A percentile compares a stretch with the other conserved stretches of the same genome.
These are phyloP conservation scores for Octonoba sinensis DNA, from an alignment of 2,888 invertebrate genomes.

Conservation along the genomic window DNA sequence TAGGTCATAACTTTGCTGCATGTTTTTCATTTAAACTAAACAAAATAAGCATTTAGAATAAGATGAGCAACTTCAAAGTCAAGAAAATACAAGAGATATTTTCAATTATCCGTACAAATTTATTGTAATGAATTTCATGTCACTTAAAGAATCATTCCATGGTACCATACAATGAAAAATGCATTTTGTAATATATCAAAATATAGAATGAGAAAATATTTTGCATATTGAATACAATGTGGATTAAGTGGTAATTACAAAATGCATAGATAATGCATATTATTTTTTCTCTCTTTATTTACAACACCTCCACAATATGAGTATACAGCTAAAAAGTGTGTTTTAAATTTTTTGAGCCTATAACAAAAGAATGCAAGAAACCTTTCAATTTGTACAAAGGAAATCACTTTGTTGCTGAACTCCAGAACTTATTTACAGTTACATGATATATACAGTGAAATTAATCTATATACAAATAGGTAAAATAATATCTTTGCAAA, in stretches of 20 bases:
- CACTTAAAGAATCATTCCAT: too few species aligned
- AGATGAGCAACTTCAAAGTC: too few species aligned
- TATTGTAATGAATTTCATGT: too few species aligned
- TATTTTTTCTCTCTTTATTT: too few species aligned
- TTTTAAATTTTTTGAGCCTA: constrained; percentile 9
- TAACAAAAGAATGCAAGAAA: too few species aligned
- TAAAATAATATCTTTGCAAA: constrained; percentile 42
- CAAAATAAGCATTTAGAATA: too few species aligned
- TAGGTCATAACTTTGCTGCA: too few species aligned
- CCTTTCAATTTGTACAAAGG: constrained; percentile 1
- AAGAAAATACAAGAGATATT: too few species aligned
- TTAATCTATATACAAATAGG: constrained; percentile 32
- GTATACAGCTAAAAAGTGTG: constrained; percentile 9
- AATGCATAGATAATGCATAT: too few species aligned
- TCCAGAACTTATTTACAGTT: constrained; percentile 11
- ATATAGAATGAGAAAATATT: constrained; percentile 60
- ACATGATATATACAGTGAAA: constrained; percentile 59
- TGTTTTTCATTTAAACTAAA: too few species aligned
- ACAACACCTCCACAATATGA: too few species aligned
- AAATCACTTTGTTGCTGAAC: constrained; percentile 10
- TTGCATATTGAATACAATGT: constrained; percentile 47
- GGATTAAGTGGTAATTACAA: constrained; percentile 37
- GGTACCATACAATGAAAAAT: constrained; percentile 1
- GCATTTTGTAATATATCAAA: constrained; percentile 50
- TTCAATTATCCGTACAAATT: too few species aligned